Conservation (phyloP, 2,113 vertebrate genomes). For the Alectura lathami region DNA sequence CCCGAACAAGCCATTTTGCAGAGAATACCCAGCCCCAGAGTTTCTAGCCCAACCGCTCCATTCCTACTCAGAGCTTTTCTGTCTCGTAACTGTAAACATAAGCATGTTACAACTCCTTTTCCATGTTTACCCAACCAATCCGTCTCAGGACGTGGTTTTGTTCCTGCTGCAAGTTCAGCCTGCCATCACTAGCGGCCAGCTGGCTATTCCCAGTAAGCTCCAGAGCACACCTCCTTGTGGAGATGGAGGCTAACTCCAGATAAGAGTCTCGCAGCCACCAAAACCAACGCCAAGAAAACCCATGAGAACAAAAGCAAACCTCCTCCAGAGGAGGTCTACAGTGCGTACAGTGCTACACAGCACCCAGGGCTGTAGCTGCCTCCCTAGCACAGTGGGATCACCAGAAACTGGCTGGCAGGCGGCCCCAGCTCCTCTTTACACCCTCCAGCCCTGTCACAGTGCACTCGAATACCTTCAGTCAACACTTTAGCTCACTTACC, state of each 20-base stretch:
- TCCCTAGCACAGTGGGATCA: accelerated
- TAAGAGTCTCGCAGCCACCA: neutral
- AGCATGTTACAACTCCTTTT: no score
- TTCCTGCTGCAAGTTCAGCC: neutral
- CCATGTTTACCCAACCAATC: no score
- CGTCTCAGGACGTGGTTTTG: neutral
- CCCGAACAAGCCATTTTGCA: neutral
- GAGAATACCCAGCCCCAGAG: neutral
- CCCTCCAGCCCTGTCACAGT: accelerated
- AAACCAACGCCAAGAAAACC: neutral
- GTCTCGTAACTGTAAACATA: no score
- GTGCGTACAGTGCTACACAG: neutral
- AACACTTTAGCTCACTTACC: neutral
- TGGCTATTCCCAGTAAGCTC: no score
- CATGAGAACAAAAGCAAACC: neutral
- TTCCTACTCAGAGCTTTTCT: neutral
- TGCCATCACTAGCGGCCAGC: neutral
- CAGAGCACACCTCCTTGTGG: no score
- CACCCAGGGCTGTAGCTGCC: neutral
- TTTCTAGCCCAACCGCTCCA: neutral
- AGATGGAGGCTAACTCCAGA: no score
- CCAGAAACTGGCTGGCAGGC: neutral
- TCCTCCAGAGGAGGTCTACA: neutral
- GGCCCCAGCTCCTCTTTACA: neutral
- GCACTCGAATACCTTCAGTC: neutral